Base-by-base conservation (phyloP, 2,113 vertebrate genomes). In the Misgurnus mizolepis region DNA sequence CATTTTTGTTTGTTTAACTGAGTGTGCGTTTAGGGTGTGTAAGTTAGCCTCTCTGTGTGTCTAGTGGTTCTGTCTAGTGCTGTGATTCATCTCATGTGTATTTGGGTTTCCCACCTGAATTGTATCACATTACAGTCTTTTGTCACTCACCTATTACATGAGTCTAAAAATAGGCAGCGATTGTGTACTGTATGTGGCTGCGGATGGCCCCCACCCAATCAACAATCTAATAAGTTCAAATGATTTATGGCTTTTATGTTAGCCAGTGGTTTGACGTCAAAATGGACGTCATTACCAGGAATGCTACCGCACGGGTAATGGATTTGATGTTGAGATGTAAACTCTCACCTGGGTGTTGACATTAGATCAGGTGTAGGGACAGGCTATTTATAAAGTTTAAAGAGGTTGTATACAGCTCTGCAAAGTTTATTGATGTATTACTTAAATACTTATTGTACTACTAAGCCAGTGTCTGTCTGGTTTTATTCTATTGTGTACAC, bases 111-210 rank as follows among this genome's bases (percentile, higher is more conserved):
- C 78, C 81, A 80, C 84, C 75, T 74, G 34, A 81, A 76, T 56
- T 53, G 75, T 61, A 71, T 86, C 76, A 39, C 67, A 72, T 85
- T 83, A 79, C 84, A 39, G 15, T 12, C 76, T 83, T 76, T 80
- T 86, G 70, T 43, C n/a, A 83, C 17, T 67, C 79, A 67, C 53
- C 80, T 76, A 76, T 83, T 81, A 81, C 60, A 41, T 50, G 1
- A 11, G 4, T 76, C 84, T 83, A 81, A 72, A 86, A 81, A 86
- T 86, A 86, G 76, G 14, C 47, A n/a, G 7, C 6, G 53, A 83
- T 81, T 85, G 81, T 85, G 55, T n/a, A n/a, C n/a, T n/a, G n/a
- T 60, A 65, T 60, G 58, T 18, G 8, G 43, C 78, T 53, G 43
- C 22, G 17, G 11, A n/a, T 8, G 40, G 75, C 15, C 69, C 47